Percentiles rank a stretch among this genome's conserved stretches.
Conservation (phyloP, 2,888 invertebrate genomes). For the Atethmia centrago region DNA sequence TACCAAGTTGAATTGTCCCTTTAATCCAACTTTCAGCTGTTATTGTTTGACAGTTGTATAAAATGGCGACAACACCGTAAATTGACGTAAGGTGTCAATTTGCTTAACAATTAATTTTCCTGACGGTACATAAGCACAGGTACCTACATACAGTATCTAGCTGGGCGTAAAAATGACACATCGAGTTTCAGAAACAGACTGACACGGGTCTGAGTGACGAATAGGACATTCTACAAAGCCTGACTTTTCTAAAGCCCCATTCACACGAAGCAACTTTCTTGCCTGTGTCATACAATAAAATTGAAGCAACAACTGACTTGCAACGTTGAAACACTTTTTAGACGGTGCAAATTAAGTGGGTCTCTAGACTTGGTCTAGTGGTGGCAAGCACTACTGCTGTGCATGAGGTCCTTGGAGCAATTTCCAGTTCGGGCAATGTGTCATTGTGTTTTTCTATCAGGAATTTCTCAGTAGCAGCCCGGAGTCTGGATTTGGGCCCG, state of each 20-base stretch:
- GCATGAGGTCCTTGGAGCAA: too few species aligned
- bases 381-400: too few species aligned
- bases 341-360: too few species aligned
- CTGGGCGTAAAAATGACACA: slow-evolving; percentile 1
- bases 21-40: neutral
- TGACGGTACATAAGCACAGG: neutral
- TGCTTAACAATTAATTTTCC: neutral
- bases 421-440: too few species aligned
- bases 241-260: neutral
- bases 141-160: neutral
- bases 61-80: neutral
- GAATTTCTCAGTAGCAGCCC: too few species aligned
- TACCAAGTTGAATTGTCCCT: neutral
- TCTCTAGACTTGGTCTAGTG: too few species aligned
- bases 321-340: too few species aligned
- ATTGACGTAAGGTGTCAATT: neutral
- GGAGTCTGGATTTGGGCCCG: too few species aligned
- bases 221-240: neutral
- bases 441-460: too few species aligned
- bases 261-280: too few species aligned
- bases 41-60: neutral
- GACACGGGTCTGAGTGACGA: neutral
- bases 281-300: too few species aligned
- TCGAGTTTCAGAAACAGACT: neutral
- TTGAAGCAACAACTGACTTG: too few species aligned